Evolutionary conservation across 1,140 invertebrate genomes (phyloP).

Genomic region (Drosophila gunungcola): DNA sequence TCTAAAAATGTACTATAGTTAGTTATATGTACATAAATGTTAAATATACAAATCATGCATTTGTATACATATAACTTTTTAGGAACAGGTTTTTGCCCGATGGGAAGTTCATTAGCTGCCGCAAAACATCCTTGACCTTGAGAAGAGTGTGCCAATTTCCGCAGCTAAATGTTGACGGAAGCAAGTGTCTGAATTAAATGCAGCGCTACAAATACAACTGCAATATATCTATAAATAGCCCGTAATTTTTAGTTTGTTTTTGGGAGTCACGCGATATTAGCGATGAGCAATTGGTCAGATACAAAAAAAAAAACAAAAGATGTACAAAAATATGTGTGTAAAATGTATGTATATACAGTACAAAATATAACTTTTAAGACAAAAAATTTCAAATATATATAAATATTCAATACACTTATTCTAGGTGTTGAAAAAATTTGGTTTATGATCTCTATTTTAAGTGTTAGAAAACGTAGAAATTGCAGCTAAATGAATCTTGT

Average conservation of each 20-base stretch:
- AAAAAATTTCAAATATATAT: not conserved
- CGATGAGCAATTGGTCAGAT: not conserved
- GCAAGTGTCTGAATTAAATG: slow-evolving; percentile 38
- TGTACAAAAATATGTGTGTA: no score
- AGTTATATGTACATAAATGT: no score
- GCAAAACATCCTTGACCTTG: slow-evolving; percentile 51
- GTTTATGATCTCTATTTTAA: not conserved
- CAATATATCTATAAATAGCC: slow-evolving; percentile 54
- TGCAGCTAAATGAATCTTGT: not conserved
- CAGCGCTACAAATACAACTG: slow-evolving; percentile 19
- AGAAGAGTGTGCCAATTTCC: slow-evolving; percentile 68
- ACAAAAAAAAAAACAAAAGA: not conserved
- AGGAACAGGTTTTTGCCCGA: slow-evolving; percentile 18
- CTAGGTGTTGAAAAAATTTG: not conserved
- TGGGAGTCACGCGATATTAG: slow-evolving; percentile 49
- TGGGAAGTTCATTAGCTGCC: slow-evolving; percentile 13
- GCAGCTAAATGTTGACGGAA: slow-evolving; percentile 68
- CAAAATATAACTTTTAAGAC: not conserved
- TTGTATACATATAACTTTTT: not conserved
- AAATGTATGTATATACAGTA: not conserved
- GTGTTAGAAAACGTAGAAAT: not conserved
- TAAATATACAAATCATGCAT: slow-evolving; percentile 18
- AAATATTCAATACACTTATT: not conserved
- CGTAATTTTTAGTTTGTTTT: slow-evolving; percentile 11
- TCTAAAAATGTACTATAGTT: slow-evolving; percentile 37